Evolutionary conservation across 2,113 vertebrate genomes (phyloP).

Genomic region (Tetraodon nigroviridis): DNA sequence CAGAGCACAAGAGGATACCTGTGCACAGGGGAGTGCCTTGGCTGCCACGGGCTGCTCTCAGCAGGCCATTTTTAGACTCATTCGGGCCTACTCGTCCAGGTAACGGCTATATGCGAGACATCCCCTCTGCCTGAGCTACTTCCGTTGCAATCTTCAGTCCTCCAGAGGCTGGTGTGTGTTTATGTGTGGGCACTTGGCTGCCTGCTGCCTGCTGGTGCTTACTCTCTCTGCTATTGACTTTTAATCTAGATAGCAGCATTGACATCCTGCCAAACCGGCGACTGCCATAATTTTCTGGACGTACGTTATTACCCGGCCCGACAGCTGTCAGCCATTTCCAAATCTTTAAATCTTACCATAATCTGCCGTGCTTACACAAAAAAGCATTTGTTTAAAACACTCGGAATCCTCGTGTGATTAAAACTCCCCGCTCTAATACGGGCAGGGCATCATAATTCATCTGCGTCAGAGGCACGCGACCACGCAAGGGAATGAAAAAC

Average conservation of each 20-base stretch:
- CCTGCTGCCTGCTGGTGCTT: conserved; percentile 22
- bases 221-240: conserved; percentile 50
- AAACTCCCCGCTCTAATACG: conserved; percentile 59
- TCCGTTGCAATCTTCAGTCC: not conserved
- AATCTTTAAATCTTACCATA: conserved; percentile 76
- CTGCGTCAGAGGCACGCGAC: conserved; percentile 35
- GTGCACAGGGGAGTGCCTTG: conserved; percentile 49
- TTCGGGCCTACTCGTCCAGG: conserved; percentile 47
- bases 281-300: conserved; percentile 66
- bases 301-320: conserved; percentile 65
- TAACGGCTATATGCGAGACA: conserved; percentile 28
- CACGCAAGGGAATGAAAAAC: conserved; percentile 27
- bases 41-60: conserved; percentile 36
- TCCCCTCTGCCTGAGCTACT: not conserved
- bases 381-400: conserved; percentile 70
- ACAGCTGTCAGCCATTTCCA: conserved; percentile 73
- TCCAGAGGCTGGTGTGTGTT: not conserved
- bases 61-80: conserved; percentile 56
- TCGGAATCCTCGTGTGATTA: conserved; percentile 73
- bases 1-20: conserved; percentile 56
- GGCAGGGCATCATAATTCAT: conserved; percentile 60
- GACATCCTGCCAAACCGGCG: conserved; percentile 64
- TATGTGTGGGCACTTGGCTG: conserved; percentile 7
- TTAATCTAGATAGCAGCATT: conserved; percentile 68
- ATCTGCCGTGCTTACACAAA: conserved; percentile 70